Percentiles rank a stretch among this genome's conserved stretches.
Conservation (phyloP, 2,888 invertebrate genomes). For the Galeruca laticollis region DNA sequence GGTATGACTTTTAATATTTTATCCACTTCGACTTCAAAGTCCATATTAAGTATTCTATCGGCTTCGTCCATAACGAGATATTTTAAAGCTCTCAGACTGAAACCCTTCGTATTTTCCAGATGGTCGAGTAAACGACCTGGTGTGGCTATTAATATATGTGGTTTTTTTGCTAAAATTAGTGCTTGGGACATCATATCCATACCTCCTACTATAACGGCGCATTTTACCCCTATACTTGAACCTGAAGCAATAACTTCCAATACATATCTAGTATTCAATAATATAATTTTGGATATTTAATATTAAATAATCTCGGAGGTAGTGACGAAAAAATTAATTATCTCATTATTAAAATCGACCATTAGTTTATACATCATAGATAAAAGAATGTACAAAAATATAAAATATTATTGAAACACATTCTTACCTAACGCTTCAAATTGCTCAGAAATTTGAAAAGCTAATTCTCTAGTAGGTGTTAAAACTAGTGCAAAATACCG, state of each 20-base stretch:
- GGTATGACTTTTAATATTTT: conserved; percentile 95
- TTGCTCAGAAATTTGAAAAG: conserved; percentile 98
- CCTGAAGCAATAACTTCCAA: conserved; percentile 67
- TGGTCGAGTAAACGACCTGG: conserved; percentile 97
- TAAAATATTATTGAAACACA: background rate
- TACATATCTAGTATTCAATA: conserved; percentile 6
- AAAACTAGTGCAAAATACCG: conserved; percentile 92
- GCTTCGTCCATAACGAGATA: conserved; percentile 97
- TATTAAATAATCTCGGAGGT: conserved; percentile 56
- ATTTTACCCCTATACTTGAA: conserved; percentile 92
- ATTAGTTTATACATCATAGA: conserved; percentile 8
- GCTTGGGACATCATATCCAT: conserved; percentile 98
- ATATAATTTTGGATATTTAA: background rate
- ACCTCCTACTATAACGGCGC: conserved; percentile 97
- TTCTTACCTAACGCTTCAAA: conserved; percentile 92
- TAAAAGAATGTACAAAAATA: background rate
- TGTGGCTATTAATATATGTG: conserved; percentile 97
- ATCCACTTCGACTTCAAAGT: conserved; percentile 97
- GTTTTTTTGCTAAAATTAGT: conserved; percentile 91
- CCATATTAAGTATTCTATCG: conserved; percentile 98
- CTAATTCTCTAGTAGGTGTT: conserved; percentile 97
- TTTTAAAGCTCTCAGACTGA: conserved; percentile 71
- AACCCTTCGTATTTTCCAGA: conserved; percentile 97
- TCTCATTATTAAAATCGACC: conserved; percentile 22
- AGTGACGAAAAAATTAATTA: conserved; percentile 60